Percentiles rank a stretch among this genome's conserved stretches.
Evolutionary conservation across 2,797 vertebrate species (phyloP).

Genomic region (Melanotaenia trifasciata): DNA sequence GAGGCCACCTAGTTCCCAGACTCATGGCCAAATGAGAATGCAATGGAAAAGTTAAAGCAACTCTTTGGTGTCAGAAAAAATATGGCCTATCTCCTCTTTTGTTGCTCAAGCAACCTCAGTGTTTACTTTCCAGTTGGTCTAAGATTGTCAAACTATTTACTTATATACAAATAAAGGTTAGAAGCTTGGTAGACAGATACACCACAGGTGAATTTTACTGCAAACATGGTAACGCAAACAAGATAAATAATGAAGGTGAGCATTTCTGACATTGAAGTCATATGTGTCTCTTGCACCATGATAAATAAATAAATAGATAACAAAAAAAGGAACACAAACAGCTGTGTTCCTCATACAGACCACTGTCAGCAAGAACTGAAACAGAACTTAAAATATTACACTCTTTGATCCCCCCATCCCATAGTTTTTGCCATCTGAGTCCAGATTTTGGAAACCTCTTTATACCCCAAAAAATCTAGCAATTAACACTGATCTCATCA

Average conservation of each 20-base stretch:
- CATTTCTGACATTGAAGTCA: slow-evolving; percentile 79
- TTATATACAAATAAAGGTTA: slow-evolving; percentile 83
- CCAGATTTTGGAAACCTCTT: slow-evolving; percentile 26
- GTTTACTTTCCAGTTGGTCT: slow-evolving; percentile 83
- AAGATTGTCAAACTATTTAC: slow-evolving; percentile 88
- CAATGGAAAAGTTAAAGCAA: slow-evolving; percentile 81
- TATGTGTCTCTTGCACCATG: slow-evolving; percentile 80
- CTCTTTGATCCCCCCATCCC: slow-evolving; percentile 27
- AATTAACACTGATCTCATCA: slow-evolving; percentile 38
- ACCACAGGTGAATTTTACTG: slow-evolving; percentile 53
- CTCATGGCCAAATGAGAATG: slow-evolving; percentile 46
- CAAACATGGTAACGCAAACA: slow-evolving; percentile 73
- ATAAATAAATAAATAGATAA: slow-evolving; percentile 70
- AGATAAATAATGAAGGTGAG: slow-evolving; percentile 65
- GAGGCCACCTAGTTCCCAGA: slow-evolving; percentile 21
- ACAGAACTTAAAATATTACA: slow-evolving; percentile 51
- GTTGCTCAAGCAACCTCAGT: slow-evolving; percentile 69
- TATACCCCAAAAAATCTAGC: slow-evolving; percentile 26
- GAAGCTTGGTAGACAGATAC: slow-evolving; percentile 78
- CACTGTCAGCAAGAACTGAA: slow-evolving; percentile 4
- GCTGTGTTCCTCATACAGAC: slow-evolving; percentile 36
- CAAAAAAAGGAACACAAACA: slow-evolving; percentile 60
- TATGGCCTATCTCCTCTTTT: slow-evolving; percentile 85
- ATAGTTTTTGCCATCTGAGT: slow-evolving; percentile 26
- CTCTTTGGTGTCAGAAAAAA: slow-evolving; percentile 88